Evolutionary conservation across 1,140 invertebrate genomes (phyloP).

Genomic region (Drosophila hydei): DNA sequence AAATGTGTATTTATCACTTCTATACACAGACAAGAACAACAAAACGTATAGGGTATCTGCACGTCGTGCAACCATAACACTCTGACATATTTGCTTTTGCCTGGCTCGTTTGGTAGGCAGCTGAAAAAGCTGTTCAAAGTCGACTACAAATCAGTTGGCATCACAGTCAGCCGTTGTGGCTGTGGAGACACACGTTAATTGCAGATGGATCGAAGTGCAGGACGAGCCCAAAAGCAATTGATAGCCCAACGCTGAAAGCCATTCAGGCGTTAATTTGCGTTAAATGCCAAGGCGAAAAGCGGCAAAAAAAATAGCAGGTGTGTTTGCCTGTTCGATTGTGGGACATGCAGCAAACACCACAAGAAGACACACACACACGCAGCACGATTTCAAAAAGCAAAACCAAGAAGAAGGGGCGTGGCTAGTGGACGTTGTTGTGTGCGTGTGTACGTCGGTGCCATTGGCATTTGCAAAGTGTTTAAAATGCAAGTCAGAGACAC

Average conservation of each 20-base stretch:
- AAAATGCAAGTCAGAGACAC: slow-evolving; percentile 55
- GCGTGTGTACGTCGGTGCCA: slow-evolving; percentile 22
- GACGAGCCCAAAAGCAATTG: slow-evolving; percentile 8
- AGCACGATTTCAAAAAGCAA: background rate
- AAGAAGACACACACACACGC: slow-evolving; percentile 1
- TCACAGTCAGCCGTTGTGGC: slow-evolving; percentile 5
- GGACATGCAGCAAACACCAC: slow-evolving; percentile 22
- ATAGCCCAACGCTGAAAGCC: slow-evolving; percentile 8
- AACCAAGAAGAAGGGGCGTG: slow-evolving; percentile 10
- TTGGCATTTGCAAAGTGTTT: slow-evolving; percentile 61
- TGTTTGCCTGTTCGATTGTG: slow-evolving; percentile 22
- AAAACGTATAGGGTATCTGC: too few species aligned
- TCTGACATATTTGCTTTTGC: too few species aligned
- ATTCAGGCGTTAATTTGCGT: slow-evolving; percentile 35
- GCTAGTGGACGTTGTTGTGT: background rate
- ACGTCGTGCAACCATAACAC: too few species aligned
- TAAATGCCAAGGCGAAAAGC: background rate
- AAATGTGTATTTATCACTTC: too few species aligned
- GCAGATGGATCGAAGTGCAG: slow-evolving; percentile 10
- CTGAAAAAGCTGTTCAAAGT: background rate
- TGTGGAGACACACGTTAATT: background rate
- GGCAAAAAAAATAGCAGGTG: background rate
- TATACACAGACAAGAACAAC: too few species aligned
- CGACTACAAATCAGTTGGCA: too few species aligned
- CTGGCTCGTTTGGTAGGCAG: background rate